Percentiles rank a stretch among this genome's conserved stretches.
Evolutionary conservation across 2,113 vertebrate species (phyloP).

Genomic region (Mesembrinibis cayennensis): DNA sequence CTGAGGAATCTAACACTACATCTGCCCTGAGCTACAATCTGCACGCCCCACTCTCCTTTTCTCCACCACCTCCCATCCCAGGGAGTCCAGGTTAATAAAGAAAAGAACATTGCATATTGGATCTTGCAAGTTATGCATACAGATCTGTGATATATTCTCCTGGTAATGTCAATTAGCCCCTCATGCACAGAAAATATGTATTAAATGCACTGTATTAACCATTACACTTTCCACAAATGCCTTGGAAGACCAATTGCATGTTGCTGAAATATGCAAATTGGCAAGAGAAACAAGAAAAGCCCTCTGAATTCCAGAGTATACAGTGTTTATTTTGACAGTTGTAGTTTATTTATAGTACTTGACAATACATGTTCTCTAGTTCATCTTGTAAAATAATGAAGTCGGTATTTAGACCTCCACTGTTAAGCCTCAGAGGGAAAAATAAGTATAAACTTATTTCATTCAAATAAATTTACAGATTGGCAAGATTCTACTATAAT

Average conservation of each 20-base stretch:
- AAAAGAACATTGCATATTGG: neutral
- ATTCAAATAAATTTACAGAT: conserved; percentile 10
- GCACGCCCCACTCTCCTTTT: neutral
- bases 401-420: neutral
- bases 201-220: neutral
- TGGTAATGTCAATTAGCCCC: neutral
- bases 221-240: neutral
- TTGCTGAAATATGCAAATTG: neutral
- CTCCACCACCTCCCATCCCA: neutral
- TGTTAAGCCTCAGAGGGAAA: conserved; percentile 30
- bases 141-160: neutral
- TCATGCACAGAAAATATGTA: neutral
- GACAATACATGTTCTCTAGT: conserved; percentile 9
- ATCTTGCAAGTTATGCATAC: neutral
- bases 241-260: neutral
- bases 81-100: neutral
- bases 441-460: conserved; percentile 16
- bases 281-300: neutral
- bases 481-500: conserved; percentile 24
- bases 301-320: neutral
- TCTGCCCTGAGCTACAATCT: neutral
- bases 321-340: conserved; percentile 37
- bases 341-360: conserved; percentile 45
- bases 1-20: neutral
- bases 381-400: neutral